Base-by-base conservation (phyloP, 2,113 vertebrate genomes). In the Hemiprocne comata region DNA sequence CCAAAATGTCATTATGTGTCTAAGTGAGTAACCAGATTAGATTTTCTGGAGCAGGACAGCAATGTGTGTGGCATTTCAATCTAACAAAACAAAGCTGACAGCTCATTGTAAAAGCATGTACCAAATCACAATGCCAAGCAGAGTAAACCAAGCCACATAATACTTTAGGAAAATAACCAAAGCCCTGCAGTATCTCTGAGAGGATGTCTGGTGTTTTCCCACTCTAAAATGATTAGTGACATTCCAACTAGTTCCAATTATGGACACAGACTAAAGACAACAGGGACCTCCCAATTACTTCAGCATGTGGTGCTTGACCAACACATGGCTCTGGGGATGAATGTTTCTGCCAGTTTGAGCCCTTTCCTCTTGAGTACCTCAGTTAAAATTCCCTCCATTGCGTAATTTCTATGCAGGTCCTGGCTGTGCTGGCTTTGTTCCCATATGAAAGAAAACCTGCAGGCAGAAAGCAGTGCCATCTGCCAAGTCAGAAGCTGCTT, bases 361-460 rank as follows among this genome's bases (percentile, higher is more conserved):
- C 72, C 81, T 91, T 95, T 97, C 79, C 76, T 92, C 75, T 85
- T 25, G 80, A 95, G 84, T 92, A 85, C 57, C 76, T 87, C 55
- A 54, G 94, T 82, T 86, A 90, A 94, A 96, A 93, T 89, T 94
- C 93, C 94, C 93, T 93, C 93, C 76, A 91, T 58, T 95, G 90
- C 94, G 69, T 87, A 95, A 93, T 69, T 94, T 89, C 76, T 80
- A 72, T 58, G 92, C 93, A 92, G 76, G 93, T 46, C 67, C 90
- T 89, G 94, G 80, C 94, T 91, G 85, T 75, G 87, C 77, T 95
- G 85, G 71, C 91, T 95, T 61, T 94, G 60, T 57, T 96, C 90
- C 94, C 79, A 67, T 50, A 54, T 75, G 53, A 87, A 93, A 92
- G 64, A 91, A 94, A 95, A 89, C 79, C 94, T 89, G 70, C 76